These are phyloP conservation scores for Pelodytes ibericus DNA, from an alignment of 2,797 vertebrate genomes.

Conservation along the genomic window DNA sequence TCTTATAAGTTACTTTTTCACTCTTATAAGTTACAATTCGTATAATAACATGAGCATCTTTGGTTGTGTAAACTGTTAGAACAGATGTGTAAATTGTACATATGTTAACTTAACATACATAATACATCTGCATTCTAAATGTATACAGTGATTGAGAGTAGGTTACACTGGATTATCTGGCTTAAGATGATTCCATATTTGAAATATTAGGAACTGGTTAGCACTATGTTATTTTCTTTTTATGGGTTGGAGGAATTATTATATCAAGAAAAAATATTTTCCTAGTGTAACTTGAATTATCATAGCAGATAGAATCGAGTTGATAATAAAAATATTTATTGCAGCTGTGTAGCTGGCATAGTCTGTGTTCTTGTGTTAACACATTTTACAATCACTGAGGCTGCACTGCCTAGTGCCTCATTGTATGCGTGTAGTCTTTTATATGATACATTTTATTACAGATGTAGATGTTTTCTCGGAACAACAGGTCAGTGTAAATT, in stretches of 20 bases:
- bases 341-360: neutral
- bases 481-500: neutral
- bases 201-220: neutral
- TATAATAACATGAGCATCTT: no score
- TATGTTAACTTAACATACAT: no score
- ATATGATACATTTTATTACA: neutral
- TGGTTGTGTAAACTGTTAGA: no score
- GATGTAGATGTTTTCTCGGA: neutral
- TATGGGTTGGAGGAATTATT: neutral
- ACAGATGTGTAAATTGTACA: no score
- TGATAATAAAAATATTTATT: conserved; percentile 3
- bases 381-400: neutral
- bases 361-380: neutral
- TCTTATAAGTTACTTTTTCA: no score
- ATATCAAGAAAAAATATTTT: neutral
- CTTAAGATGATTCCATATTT: neutral
- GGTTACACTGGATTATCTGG: neutral
- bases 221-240: neutral
- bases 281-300: neutral
- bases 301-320: neutral
- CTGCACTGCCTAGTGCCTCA: neutral
- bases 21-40: no score
- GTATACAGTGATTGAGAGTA: no score
- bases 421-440: neutral
- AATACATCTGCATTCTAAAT: no score